Conservation (phyloP, 2,113 vertebrate genomes). For the Zeus faber region DNA sequence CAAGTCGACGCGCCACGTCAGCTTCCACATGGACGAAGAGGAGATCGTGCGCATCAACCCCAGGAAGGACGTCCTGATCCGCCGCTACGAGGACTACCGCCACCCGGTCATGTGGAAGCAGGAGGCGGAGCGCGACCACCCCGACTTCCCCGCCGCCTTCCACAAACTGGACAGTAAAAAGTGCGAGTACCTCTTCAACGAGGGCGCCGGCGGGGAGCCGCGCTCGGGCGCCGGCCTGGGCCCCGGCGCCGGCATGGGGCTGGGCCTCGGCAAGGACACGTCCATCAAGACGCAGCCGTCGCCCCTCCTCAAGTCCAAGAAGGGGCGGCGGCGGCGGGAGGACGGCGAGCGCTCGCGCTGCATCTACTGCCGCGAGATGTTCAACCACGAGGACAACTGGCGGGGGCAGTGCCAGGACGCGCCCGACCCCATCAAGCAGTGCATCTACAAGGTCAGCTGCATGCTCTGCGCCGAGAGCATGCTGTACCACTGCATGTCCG, state of each 20-base stretch:
- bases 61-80: constrained; percentile 91
- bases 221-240: constrained; percentile 71
- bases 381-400: constrained; percentile 97
- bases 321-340: constrained; percentile 90
- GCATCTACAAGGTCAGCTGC: constrained; percentile 98
- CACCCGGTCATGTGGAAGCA: constrained; percentile 95
- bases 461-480: constrained; percentile 99
- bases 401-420: constrained; percentile 97
- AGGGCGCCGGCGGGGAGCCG: constrained; percentile 81
- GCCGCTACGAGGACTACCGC: constrained; percentile 96
- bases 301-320: constrained; percentile 85
- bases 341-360: constrained; percentile 97
- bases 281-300: constrained; percentile 94
- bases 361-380: constrained; percentile 97
- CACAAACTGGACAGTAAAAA: constrained; percentile 94
- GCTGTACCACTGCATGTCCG: constrained; percentile 99
- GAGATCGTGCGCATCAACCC: constrained; percentile 98
- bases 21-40: constrained; percentile 93
- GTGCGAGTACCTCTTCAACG: constrained; percentile 87
- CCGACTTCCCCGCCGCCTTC: constrained; percentile 82
- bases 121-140: constrained; percentile 86
- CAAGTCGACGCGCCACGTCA: constrained; percentile 89
- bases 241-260: constrained; percentile 71
- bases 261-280: constrained; percentile 78
- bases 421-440: constrained; percentile 95